A percentile compares a stretch with the other conserved stretches of the same genome.
Conservation (phyloP, 2,888 invertebrate species). For the Leptinotarsa haldemani region DNA sequence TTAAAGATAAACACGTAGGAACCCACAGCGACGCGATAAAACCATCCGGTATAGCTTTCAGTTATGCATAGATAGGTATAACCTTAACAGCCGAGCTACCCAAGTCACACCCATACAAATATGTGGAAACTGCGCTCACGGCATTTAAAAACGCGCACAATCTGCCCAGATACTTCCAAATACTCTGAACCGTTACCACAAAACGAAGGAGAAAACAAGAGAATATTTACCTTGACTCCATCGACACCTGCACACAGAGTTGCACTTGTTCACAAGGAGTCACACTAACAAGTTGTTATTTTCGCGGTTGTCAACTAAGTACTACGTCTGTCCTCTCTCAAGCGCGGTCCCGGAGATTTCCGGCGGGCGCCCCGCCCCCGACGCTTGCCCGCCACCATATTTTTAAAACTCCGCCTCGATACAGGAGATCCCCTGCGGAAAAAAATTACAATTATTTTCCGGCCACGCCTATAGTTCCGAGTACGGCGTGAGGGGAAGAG, state of each 20-base stretch:
- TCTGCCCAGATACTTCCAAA: not conserved
- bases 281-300: conserved; percentile 34
- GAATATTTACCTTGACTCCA: conserved; percentile 33
- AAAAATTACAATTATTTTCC: conserved; percentile 59
- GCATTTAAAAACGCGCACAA: conserved; percentile 1
- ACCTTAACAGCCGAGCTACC: conserved; percentile 12
- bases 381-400: conserved; percentile 59
- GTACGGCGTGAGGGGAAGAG: conserved; percentile 49
- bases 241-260: conserved; percentile 33
- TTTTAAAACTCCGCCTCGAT: conserved; percentile 64
- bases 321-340: conserved; percentile 47
- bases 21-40: conserved; percentile 14
- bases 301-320: conserved; percentile 48
- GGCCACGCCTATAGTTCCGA: conserved; percentile 57
- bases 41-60: conserved; percentile 22
- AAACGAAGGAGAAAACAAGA: conserved; percentile 21
- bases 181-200: not conserved
- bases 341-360: conserved; percentile 60
- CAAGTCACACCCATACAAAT: conserved; percentile 23
- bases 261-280: conserved; percentile 39
- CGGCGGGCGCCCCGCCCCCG: conserved; percentile 59
- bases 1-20: conserved; percentile 16
- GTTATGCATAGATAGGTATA: conserved; percentile 18
- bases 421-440: conserved; percentile 55
- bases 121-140: conserved; percentile 9